These are phyloP conservation scores for Cygnus buccinator DNA, from an alignment of 2,113 vertebrate species.

Conservation along the genomic window DNA sequence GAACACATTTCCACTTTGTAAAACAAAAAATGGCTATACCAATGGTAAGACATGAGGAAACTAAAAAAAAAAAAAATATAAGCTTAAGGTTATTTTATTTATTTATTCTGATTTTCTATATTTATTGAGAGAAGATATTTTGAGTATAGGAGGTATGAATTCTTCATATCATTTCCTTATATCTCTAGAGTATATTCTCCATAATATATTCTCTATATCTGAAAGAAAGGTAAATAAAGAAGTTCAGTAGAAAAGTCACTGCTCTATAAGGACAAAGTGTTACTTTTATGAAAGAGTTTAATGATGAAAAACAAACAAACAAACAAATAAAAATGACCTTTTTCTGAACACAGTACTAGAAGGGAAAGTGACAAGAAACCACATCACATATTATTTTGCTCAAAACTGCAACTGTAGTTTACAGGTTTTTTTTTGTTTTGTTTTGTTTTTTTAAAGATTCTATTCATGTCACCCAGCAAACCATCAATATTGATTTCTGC, in stretches of 20 bases:
- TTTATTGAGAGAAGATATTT: neutral
- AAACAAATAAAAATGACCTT: neutral
- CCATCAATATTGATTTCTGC: neutral
- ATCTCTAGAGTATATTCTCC: neutral
- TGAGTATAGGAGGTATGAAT: fast-evolving
- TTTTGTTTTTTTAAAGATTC: neutral
- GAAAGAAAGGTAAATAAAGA: neutral
- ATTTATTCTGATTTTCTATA: neutral
- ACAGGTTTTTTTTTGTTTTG: neutral
- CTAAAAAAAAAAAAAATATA: too few relatives aligned
- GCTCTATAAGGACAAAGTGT: neutral
- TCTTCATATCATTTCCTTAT: neutral
- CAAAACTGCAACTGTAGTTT: neutral
- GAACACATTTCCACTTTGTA: neutral
- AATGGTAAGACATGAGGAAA: neutral
- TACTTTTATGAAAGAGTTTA: neutral
- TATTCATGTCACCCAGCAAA: neutral
- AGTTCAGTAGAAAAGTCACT: neutral
- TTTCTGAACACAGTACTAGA: neutral
- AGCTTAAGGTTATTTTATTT: neutral
- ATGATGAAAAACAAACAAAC: neutral
- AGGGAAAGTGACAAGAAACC: neutral
- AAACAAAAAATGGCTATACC: neutral
- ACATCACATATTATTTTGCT: neutral
- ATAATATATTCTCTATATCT: too few relatives aligned